Evolutionary conservation across 2,797 vertebrate genomes (phyloP), one percentile per base, ranked within the genome.

Genomic region (Philypnodon macrostomus): DNA sequence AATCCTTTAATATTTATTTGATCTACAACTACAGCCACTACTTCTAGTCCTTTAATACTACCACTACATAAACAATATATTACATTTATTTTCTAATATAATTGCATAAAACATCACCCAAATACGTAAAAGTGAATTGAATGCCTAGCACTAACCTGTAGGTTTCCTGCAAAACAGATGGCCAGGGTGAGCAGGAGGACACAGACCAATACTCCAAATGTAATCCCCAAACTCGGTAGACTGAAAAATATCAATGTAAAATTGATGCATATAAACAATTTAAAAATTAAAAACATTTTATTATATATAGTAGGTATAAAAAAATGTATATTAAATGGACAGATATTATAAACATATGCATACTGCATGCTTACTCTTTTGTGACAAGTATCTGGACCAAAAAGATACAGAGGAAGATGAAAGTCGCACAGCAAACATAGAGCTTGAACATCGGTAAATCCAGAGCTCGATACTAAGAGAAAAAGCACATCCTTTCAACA

Each of bases 351-450:
- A n/a, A n/a, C n/a, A n/a, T n/a, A n/a, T n/a, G n/a, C n/a, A n/a
- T n/a, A 2, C 27, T 23, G 17, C 15, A 31, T 16, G 89, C 95
- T 93, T 80, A 98, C 96, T 87, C 57, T 37, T 82, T 78, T 68
- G 92, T 90, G 57, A 95, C 87, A 14, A 92, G 74, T 79, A 93
- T 83, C 51, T 99, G 94, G 70, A 98, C 74, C 29, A 92, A 44
- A 76, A 97, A 93, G 81, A 99, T 93, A 65, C 93, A 96, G 62
- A 95, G 6, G 75, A 98, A 95, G 73, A 97, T 89, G 33, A 95
- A 77, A 52, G 88, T 62, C 54, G 94, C 94, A 36, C 95, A 98
- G 4, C 58, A 87, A 0, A 97, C 92, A 68, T 97, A 95, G 63
- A 92, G 87, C 66, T 92, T 93, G 80, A 94, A 91, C 73, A 89